phyloP scores from a whole-genome alignment of 2,113 vertebrate genomes.

The Vulpes vulpes region DNA sequence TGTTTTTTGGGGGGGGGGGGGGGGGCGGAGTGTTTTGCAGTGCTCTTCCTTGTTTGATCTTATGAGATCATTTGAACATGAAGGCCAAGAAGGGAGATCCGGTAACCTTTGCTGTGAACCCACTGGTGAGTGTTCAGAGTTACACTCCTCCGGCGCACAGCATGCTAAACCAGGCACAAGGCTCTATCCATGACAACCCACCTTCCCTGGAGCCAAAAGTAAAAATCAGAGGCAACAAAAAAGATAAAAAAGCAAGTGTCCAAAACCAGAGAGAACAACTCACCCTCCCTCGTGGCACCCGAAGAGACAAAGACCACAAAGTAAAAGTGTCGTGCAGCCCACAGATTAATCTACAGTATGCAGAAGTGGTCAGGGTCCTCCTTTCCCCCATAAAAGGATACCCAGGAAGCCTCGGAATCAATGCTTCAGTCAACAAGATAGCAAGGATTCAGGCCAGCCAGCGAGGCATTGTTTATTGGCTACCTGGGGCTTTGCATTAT shows the following conservation, averaged over 20 bases:
- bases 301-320: slow-evolving; percentile 5
- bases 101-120: slow-evolving; percentile 52
- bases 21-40: not conserved
- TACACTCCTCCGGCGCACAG: not conserved
- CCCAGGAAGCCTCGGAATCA: slow-evolving; percentile 51
- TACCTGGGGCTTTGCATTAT: slow-evolving; percentile 75
- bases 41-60: not conserved
- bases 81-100: slow-evolving; percentile 58
- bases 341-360: not conserved
- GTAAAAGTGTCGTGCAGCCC: slow-evolving; percentile 36
- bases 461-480: slow-evolving; percentile 15
- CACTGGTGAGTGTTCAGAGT: not conserved
- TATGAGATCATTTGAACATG: slow-evolving; percentile 71
- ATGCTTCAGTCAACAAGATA: slow-evolving; percentile 38
- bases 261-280: slow-evolving; percentile 28
- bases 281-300: not conserved
- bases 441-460: slow-evolving; percentile 48
- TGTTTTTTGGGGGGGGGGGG: not conserved
- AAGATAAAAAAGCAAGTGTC: slow-evolving; percentile 66
- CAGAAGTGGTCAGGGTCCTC: slow-evolving; percentile 66
- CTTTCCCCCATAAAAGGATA: slow-evolving; percentile 45
- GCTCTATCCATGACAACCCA: not conserved
- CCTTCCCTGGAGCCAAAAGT: slow-evolving; percentile 21
- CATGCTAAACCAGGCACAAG: not conserved
- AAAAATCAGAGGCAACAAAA: slow-evolving; percentile 42